These are phyloP conservation scores for Morpho achilles DNA, from an alignment of 2,888 invertebrate species.

Conservation along the genomic window DNA sequence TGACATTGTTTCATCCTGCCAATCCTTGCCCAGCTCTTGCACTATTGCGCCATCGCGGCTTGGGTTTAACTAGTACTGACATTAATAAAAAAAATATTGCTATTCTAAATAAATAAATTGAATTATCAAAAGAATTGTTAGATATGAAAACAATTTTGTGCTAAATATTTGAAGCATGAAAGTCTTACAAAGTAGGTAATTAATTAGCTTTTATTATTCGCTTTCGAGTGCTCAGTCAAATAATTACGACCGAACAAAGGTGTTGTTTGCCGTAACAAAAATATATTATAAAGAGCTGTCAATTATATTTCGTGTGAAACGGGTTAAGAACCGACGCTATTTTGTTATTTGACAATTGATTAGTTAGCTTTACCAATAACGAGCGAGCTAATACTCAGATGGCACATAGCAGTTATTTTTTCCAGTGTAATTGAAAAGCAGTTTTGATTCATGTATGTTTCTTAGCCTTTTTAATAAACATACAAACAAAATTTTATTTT, in stretches of 20 bases:
- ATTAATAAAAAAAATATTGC: too few species aligned
- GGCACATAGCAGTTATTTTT: conserved; percentile 3
- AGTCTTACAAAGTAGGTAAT: conserved; percentile 20
- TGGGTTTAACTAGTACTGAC: too few species aligned
- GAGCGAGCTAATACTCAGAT: conserved; percentile 9
- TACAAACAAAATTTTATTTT: too few species aligned
- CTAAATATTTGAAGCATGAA: conserved; percentile 5
- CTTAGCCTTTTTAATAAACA: background rate
- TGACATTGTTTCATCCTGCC: too few species aligned
- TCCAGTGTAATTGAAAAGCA: background rate
- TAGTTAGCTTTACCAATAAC: conserved; percentile 13
- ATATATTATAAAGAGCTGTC: conserved; percentile 22
- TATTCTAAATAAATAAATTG: too few species aligned
- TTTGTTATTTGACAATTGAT: conserved; percentile 18
- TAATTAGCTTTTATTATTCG: conserved; percentile 28
- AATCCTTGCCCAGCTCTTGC: too few species aligned
- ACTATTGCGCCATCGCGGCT: too few species aligned
- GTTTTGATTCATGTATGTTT: conserved; percentile 1
- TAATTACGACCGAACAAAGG: conserved; percentile 16
- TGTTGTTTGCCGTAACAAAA: conserved; percentile 26
- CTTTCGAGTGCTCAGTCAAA: conserved; percentile 14
- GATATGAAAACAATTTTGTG: background rate
- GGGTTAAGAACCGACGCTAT: conserved; percentile 15
- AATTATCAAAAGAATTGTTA: background rate
- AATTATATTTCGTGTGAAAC: conserved; percentile 26